These are phyloP conservation scores for Epinephelus moara DNA, from an alignment of 2,113 vertebrate genomes.

Conservation along the genomic window DNA sequence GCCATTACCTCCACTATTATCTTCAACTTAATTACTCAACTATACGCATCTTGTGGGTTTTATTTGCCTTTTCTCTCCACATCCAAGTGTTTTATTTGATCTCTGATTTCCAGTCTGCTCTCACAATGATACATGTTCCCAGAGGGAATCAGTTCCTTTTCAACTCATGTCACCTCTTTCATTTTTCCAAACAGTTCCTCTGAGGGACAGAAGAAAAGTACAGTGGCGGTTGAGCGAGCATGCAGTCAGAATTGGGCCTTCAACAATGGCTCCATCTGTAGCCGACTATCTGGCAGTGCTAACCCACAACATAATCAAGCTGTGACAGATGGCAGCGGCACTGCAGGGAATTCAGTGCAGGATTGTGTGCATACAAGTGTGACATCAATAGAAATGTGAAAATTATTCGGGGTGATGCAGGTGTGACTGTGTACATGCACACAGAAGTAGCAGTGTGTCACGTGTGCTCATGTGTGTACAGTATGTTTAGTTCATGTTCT, in stretches of 20 bases:
- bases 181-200: conserved; percentile 14
- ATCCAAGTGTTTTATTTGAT: not conserved
- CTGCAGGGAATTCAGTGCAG: conserved; percentile 14
- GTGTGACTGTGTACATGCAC: not conserved
- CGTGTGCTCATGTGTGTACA: not conserved
- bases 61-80: not conserved
- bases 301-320: conserved; percentile 32
- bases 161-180: conserved; percentile 8
- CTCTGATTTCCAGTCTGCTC: not conserved
- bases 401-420: not conserved
- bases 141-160: not conserved
- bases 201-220: not conserved
- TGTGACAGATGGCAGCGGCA: conserved; percentile 57
- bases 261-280: conserved; percentile 53
- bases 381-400: conserved; percentile 41
- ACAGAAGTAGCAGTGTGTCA: not conserved
- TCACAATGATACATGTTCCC: not conserved
- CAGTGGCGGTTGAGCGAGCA: not conserved
- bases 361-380: conserved; percentile 12
- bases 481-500: not conserved
- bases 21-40: not conserved
- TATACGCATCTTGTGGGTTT: not conserved
- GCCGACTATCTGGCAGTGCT: conserved; percentile 8
- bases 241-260: not conserved
- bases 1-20: not conserved